phyloP scores from a whole-genome alignment of 1,140 invertebrate genomes.

The Triops cancriformis region DNA sequence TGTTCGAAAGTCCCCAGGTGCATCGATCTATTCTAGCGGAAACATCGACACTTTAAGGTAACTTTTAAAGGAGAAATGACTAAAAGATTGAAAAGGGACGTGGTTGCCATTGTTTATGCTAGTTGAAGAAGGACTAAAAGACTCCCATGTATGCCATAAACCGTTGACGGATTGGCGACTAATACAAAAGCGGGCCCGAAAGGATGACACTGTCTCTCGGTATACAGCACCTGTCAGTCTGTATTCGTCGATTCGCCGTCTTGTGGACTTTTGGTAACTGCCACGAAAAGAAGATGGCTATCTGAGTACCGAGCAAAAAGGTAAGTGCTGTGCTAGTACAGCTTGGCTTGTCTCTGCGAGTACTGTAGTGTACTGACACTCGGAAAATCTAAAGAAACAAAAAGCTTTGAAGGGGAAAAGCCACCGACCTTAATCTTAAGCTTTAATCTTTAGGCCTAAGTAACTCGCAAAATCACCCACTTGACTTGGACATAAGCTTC shows the following conservation, averaged over 20 bases:
- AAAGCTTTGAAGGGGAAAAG: not conserved
- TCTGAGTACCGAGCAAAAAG: not conserved
- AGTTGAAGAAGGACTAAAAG: not conserved
- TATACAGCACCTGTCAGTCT: not conserved
- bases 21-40: not conserved
- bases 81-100: too few relatives aligned
- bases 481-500: not conserved
- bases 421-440: not conserved
- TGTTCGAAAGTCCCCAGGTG: not conserved
- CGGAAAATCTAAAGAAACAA: not conserved
- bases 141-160: not conserved
- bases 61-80: too few relatives aligned
- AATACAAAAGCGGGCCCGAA: not conserved
- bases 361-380: not conserved
- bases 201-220: not conserved
- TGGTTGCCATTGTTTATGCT: not conserved
- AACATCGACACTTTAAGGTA: not conserved
- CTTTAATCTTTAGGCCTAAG: not conserved
- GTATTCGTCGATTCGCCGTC: not conserved
- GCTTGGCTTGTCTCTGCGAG: not conserved
- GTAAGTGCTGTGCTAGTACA: not conserved
- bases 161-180: slow-evolving; percentile 8
- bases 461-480: slow-evolving; percentile 4
- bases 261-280: not conserved
- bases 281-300: not conserved